These are phyloP conservation scores for Volucella bombylans DNA, from an alignment of 2,888 invertebrate genomes.

Conservation along the genomic window DNA sequence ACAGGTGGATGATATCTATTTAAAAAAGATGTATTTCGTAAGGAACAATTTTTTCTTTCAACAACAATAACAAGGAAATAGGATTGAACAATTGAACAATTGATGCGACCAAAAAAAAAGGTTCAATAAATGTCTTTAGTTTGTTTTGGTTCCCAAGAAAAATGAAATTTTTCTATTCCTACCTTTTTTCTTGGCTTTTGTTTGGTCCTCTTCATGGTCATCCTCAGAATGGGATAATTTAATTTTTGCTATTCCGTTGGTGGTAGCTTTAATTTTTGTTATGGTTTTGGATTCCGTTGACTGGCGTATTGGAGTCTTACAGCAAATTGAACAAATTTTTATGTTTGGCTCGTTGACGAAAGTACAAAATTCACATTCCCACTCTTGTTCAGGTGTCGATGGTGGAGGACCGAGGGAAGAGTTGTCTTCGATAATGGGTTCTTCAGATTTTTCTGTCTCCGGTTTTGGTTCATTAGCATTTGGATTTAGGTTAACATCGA, in stretches of 20 bases:
- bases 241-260: conserved; percentile 69
- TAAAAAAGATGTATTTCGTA: conserved; percentile 64
- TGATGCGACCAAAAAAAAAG: conserved; percentile 13
- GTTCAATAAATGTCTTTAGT: conserved; percentile 69
- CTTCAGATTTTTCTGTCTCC: conserved; percentile 52
- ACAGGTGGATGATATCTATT: conserved; percentile 54
- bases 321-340: conserved; percentile 92
- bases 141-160: conserved; percentile 87
- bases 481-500: conserved; percentile 73
- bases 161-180: conserved; percentile 88
- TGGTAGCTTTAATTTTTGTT: conserved; percentile 52
- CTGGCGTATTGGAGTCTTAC: conserved; percentile 87
- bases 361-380: conserved; percentile 96
- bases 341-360: conserved; percentile 91
- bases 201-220: conserved; percentile 76
- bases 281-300: conserved; percentile 46
- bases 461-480: conserved; percentile 38
- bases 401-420: conserved; percentile 82
- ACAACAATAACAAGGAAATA: conserved; percentile 47
- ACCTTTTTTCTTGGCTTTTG: conserved; percentile 86
- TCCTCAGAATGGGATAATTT: conserved; percentile 76
- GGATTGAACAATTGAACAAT: conserved; percentile 23
- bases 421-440: conserved; percentile 66
- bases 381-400: conserved; percentile 85
- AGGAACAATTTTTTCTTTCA: conserved; percentile 55